Evolutionary conservation across 1,140 invertebrate species (phyloP), one percentile per base, ranked within the genome.

Genomic region (Fopius arisanus): DNA sequence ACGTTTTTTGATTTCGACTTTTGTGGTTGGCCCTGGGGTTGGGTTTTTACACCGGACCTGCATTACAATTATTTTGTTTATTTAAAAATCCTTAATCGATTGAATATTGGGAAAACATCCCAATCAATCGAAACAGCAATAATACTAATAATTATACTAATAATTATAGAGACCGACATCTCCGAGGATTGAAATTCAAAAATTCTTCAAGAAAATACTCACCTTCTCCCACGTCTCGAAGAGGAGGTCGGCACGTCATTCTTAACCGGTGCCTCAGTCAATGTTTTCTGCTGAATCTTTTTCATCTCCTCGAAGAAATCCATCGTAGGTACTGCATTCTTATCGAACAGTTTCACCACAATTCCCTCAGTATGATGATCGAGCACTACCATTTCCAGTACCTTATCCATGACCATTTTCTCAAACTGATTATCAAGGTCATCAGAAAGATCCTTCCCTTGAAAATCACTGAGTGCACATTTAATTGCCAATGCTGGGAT

Each of bases 401-500:
- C 80, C 71, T 89, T 84, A 33, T 90, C 88, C 2, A 89, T 77
- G 3, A 88, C 84, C 4, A 89, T 73, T 51, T 77, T 78, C 78
- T 90, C 89, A 67, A 91, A 87, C 26, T 84, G 78, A 33, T 80
- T 81, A 28, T 84, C 80, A 3, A 89, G 48, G 71, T 87, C 83
- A 16, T 80, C 71, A 76, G 83, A 83, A 0, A 76, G 54, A n/a
- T 78, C 72, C 73, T 84, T 81, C 12, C 84, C 84, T 72, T 91
- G 87, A 75, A 89, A 90, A 23, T 89, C 90, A 72, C 87, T 88
- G 1, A 94, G 82, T 28, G 90, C 89, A 87, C 96, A 96, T 80
- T 91, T 91, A 76, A 96, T 89, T 0, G 94, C 95, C 85, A 95
- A 94, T 0, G 92, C 90, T 29, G 90, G 90, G 51, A 94, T 83